Evolutionary conservation across 2,888 invertebrate genomes (phyloP).

Genomic region (Meganola albula): DNA sequence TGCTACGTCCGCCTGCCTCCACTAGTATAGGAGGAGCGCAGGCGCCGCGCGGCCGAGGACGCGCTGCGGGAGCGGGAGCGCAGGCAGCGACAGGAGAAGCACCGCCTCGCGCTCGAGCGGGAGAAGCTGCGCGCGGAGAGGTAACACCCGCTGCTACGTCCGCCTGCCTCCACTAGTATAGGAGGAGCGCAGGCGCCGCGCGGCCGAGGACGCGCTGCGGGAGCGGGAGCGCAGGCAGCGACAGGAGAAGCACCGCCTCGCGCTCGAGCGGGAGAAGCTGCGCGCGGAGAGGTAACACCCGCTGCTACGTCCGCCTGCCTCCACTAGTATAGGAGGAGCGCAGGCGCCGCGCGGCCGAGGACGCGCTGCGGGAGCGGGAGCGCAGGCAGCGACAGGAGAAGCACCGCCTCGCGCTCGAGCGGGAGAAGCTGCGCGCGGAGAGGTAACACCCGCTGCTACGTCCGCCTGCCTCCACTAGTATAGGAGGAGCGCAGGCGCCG

Average conservation of each 20-base stretch:
- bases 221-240: conserved; percentile 90
- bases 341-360: conserved; percentile 86
- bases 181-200: conserved; percentile 87
- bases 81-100: conserved; percentile 90
- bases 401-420: conserved; percentile 86
- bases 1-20: no score
- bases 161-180: no score
- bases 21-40: conserved; percentile 89
- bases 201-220: conserved; percentile 86
- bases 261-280: conserved; percentile 88
- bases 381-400: conserved; percentile 91
- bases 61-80: conserved; percentile 88
- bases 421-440: conserved; percentile 88
- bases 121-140: conserved; percentile 88
- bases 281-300: conserved; percentile 85
- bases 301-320: no score
- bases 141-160: no score
- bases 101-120: conserved; percentile 87
- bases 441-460: no score
- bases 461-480: no score
- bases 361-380: conserved; percentile 87
- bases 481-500: conserved; percentile 89
- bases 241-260: conserved; percentile 89
- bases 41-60: conserved; percentile 86
- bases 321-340: conserved; percentile 92